phyloP scores from a whole-genome alignment of 2,888 invertebrate genomes.

The Nycteola revayana region DNA sequence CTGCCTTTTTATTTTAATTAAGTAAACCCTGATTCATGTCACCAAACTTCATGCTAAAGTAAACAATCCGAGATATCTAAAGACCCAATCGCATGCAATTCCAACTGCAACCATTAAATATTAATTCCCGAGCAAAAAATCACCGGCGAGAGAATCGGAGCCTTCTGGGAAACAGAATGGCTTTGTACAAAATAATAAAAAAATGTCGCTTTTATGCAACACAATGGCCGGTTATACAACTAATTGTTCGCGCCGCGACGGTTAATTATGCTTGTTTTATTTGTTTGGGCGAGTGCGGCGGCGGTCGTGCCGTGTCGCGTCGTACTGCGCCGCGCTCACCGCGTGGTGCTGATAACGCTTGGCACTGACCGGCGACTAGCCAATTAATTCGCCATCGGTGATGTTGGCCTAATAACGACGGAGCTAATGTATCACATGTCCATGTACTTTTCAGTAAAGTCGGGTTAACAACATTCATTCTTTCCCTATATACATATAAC shows the following conservation, averaged over 20 bases:
- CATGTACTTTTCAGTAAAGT: no score
- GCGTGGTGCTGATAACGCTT: constrained; percentile 22
- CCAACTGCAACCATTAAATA: constrained; percentile 65
- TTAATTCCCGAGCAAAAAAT: constrained; percentile 65
- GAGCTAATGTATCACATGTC: no score
- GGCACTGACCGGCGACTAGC: no score
- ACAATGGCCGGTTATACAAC: constrained; percentile 72
- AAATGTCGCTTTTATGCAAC: constrained; percentile 57
- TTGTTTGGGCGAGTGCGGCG: constrained; percentile 42
- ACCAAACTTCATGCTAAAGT: constrained; percentile 38
- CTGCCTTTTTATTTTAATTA: constrained; percentile 28
- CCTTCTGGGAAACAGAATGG: constrained; percentile 70
- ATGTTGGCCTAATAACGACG: constrained; percentile 31
- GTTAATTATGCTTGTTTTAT: constrained; percentile 69
- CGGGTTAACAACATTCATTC: no score
- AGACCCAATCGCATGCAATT: constrained; percentile 58
- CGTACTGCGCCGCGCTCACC: constrained; percentile 16
- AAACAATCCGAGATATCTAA: constrained; percentile 56
- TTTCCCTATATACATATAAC: no score
- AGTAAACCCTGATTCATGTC: constrained; percentile 44
- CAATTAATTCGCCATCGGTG: constrained; percentile 44
- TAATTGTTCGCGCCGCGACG: constrained; percentile 69
- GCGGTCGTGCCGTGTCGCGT: constrained; percentile 8
- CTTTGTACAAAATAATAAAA: constrained; percentile 43
- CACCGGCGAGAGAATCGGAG: constrained; percentile 46